A percentile compares a stretch with the other conserved stretches of the same genome.
phyloP scores from a whole-genome alignment of 2,797 vertebrate species.

The Epinephelus coioides region DNA sequence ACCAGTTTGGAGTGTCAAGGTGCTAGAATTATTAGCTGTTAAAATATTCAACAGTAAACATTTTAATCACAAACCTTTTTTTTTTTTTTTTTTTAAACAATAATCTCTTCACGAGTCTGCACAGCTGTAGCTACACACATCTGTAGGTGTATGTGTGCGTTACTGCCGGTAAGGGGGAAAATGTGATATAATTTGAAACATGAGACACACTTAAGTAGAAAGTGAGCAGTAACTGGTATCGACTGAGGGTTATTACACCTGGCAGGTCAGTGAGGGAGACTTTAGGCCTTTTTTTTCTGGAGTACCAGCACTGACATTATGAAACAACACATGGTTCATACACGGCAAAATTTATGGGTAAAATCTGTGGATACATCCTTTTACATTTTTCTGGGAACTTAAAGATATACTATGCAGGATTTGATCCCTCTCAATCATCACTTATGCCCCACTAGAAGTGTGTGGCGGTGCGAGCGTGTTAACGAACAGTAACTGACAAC shows the following conservation, averaged over 20 bases:
- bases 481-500: no score
- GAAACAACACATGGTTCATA: constrained; percentile 17
- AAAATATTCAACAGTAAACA: constrained; percentile 54
- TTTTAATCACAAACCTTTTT: constrained; percentile 35
- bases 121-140: constrained; percentile 27
- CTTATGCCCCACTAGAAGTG: no score
- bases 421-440: no score
- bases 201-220: constrained; percentile 4
- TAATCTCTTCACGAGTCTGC: constrained; percentile 42
- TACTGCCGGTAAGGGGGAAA: not conserved
- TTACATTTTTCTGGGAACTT: constrained; percentile 18
- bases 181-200: constrained; percentile 20
- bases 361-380: not conserved
- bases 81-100: constrained; percentile 6
- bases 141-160: constrained; percentile 17
- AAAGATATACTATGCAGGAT: no score
- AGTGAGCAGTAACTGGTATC: constrained; percentile 8
- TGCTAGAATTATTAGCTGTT: constrained; percentile 55
- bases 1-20: constrained; percentile 51
- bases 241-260: constrained; percentile 14
- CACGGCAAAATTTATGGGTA: not conserved
- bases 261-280: not conserved
- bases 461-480: no score
- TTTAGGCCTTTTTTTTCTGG: not conserved
- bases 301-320: not conserved